phyloP scores from a whole-genome alignment of 2,113 vertebrate species.

The Petrocephalus zakoni region DNA sequence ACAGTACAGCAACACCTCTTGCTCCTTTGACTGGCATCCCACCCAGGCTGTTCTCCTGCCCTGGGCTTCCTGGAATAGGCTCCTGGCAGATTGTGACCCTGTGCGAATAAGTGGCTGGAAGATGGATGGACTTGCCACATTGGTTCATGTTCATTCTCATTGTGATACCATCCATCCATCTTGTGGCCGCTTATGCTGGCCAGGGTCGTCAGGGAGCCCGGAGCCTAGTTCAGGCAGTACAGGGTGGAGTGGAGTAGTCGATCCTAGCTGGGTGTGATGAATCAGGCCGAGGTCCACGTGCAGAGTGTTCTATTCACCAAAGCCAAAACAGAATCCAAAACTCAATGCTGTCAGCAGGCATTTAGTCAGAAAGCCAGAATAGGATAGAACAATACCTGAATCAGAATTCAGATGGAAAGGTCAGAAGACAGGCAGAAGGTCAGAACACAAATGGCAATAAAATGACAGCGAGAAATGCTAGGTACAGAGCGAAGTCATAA shows the following conservation, averaged over 20 bases:
- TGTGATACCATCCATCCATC: conserved; percentile 3
- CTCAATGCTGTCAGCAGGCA: background rate
- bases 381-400: background rate
- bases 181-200: background rate
- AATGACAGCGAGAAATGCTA: background rate
- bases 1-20: background rate
- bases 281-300: background rate
- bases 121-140: background rate
- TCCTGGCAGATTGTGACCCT: background rate
- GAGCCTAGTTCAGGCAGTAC: background rate
- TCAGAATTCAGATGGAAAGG: background rate
- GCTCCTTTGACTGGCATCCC: background rate
- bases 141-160: background rate
- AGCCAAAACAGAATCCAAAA: background rate
- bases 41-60: background rate
- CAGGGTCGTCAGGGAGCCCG: background rate
- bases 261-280: background rate
- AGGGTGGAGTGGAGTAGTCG: background rate
- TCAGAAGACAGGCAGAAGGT: background rate
- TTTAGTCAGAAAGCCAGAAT: background rate
- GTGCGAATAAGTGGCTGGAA: background rate
- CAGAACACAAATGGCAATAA: background rate
- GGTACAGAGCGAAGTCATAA: background rate
- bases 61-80: background rate
- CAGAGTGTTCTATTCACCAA: background rate